Evolutionary conservation across 2,113 vertebrate species (phyloP), one percentile per base, ranked within the genome.

Genomic region (Myotis lucifugus): DNA sequence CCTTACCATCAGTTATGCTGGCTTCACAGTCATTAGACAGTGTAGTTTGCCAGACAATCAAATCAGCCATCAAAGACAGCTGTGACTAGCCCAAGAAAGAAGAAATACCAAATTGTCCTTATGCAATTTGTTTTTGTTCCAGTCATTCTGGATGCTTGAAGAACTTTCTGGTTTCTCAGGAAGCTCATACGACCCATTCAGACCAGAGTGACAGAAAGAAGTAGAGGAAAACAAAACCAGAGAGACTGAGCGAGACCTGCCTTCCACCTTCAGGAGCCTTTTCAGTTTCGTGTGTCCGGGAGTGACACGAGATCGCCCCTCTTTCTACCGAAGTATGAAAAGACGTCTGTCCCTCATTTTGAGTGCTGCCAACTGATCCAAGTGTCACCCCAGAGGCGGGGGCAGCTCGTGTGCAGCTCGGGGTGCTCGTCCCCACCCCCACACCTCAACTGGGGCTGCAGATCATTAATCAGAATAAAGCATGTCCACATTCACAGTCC

Each of bases 381-480:
- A 12, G 34, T 29, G 37, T 59, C 27, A 2, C 46, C 64, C 23
- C n/a, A 8, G 40, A 86, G 78, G 40, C 78, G 25, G 15, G 21
- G 48, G 42, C 2, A 2, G 18, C 29, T 59, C 15, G 2, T 7
- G 12, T 21, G 34, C 29, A 81, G 70, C 8, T 42, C 9, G 0
- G 50, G 54, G 64, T 56, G 5, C 61, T 9, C 5, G 9, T 25
- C 50, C 50, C 61, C 61, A 93, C 13, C n/a, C 25, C 52, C 37
- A 19, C 37, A 77, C n/a, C 52, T 59, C 91, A 74, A 21, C 46
- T 14, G 77, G 85, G 70, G 5, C 72, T 34, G 25, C 42, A 59
- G 29, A 10, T 37, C 40, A n/a, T 70, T 79, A 90, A 61, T 70
- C 50, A 85, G 81, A 95, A 97, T 97, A 96, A 96, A 96, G n/a